phyloP scores from a whole-genome alignment of 1,140 invertebrate genomes.

The Papilio aristodemus region DNA sequence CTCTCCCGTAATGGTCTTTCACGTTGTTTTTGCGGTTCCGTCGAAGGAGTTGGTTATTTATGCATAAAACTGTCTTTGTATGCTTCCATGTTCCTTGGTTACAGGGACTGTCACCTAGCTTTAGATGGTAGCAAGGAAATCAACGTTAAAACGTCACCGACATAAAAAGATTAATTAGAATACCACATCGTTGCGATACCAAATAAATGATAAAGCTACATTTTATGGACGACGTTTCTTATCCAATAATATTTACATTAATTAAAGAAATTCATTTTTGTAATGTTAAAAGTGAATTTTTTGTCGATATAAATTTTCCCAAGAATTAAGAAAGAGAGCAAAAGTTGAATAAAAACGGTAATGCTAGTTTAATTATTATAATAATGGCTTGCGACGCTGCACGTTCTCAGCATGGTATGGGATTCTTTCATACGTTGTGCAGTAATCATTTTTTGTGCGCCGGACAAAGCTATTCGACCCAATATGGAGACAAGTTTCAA shows the following conservation, averaged over 20 bases:
- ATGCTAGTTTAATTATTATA: slow-evolving; percentile 35
- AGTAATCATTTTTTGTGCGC: slow-evolving; percentile 56
- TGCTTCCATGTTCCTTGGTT: slow-evolving; percentile 3
- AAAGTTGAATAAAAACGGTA: slow-evolving; percentile 23
- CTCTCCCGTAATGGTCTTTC: slow-evolving; percentile 3
- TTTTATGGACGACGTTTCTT: slow-evolving; percentile 5
- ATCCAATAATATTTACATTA: slow-evolving; percentile 25
- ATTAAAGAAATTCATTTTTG: slow-evolving; percentile 27
- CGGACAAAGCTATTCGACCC: slow-evolving; percentile 47
- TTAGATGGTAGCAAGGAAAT: slow-evolving; percentile 5
- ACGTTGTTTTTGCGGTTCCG: slow-evolving; percentile 1
- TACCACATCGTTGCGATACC: background rate
- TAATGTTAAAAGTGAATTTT: slow-evolving; percentile 10
- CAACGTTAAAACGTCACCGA: background rate
- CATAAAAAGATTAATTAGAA: slow-evolving; percentile 22
- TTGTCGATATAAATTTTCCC: slow-evolving; percentile 30
- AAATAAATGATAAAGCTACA: slow-evolving; percentile 5
- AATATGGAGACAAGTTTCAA: slow-evolving; percentile 58
- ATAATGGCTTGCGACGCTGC: slow-evolving; percentile 30
- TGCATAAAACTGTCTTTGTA: slow-evolving; percentile 14
- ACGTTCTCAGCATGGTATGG: slow-evolving; percentile 29
- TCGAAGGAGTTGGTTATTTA: slow-evolving; percentile 8
- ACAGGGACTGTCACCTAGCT: background rate
- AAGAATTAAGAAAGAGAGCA: slow-evolving; percentile 34
- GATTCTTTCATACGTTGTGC: slow-evolving; percentile 28